phyloP scores from a whole-genome alignment of 2,888 invertebrate species.

The Papilio demoleus region DNA sequence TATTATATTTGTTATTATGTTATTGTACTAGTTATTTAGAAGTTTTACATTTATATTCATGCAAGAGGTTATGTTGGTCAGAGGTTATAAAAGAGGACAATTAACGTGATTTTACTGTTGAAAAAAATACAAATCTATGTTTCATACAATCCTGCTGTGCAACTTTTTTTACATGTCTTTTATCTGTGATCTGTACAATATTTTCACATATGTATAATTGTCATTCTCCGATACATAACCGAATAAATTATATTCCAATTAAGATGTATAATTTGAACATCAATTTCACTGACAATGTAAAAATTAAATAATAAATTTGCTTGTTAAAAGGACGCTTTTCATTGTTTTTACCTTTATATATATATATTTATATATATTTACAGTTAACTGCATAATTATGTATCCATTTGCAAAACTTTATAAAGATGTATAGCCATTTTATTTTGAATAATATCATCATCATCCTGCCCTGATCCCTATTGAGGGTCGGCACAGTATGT shows the following conservation, averaged over 20 bases:
- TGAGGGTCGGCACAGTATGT: too few relatives aligned
- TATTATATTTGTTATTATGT: too few relatives aligned
- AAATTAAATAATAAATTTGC: slow-evolving; percentile 69
- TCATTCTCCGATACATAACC: background rate
- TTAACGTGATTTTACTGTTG: background rate
- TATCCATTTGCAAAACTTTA: too few relatives aligned
- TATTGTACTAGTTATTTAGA: background rate
- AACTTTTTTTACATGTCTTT: background rate
- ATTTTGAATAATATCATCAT: too few relatives aligned
- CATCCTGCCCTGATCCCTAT: too few relatives aligned
- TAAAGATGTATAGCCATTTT: too few relatives aligned
- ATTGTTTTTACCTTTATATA: slow-evolving; percentile 32
- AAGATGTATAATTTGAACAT: slow-evolving; percentile 63
- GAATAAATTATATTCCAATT: slow-evolving; percentile 62
- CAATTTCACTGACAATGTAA: slow-evolving; percentile 71
- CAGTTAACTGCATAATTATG: background rate
- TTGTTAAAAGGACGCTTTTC: slow-evolving; percentile 61
- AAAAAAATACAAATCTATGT: background rate
- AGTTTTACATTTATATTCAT: background rate
- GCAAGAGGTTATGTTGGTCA: background rate
- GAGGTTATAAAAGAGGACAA: background rate
- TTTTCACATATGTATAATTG: background rate
- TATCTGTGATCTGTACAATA: background rate
- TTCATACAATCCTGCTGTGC: background rate
- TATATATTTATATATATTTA: too few relatives aligned